Evolutionary conservation across 2,888 invertebrate species (phyloP), one percentile per base, ranked within the genome.

Genomic region (Archips xylosteana): DNA sequence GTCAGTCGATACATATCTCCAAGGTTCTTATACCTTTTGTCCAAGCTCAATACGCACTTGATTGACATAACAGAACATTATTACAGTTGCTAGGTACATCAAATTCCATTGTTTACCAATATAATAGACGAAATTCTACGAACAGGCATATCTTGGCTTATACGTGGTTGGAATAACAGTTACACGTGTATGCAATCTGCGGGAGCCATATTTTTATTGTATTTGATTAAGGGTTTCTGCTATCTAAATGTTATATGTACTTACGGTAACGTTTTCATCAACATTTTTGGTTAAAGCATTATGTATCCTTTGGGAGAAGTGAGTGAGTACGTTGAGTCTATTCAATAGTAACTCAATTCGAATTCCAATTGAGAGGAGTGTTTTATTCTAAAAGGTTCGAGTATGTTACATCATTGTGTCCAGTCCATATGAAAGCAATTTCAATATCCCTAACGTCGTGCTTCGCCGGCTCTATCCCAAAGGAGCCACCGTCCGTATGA

Each of bases 51-150:
- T 47, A 71, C 42, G 34, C 9, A 70, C 42, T 73, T 63, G 63
- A 73, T 68, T 47, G 62, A 57, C 67, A 10, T 62, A 63, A 72
- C 57, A 39, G 61, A 13, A 42, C 65, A 54, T 66, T 64, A 32
- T 71, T 66, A 51, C 42, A 13, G 51, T n/a, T 6, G 42, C 51
- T 69, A 49, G n/a, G n/a, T n/a, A n/a, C 59, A 69, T 73, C 49
- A 36, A n/a, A 39, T 73, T 69, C 51, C 59, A 51, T 69, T 69
- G 73, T 73, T 68, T 63, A 67, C 54, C 39, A 62, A 39, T 63
- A 59, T 64, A 69, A 69, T 60, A 42, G 34, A 68, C 32, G 39
- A 49, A 64, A 49, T 73, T 32, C 62, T 34, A 15, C 10, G 66
- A 66, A 62, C 6, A 4, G 13, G 15, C 15, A 42, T 10, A 42